Evolutionary conservation across 2,888 invertebrate genomes (phyloP), one percentile per base, ranked within the genome.

Genomic region (Drosophila paracracens): DNA sequence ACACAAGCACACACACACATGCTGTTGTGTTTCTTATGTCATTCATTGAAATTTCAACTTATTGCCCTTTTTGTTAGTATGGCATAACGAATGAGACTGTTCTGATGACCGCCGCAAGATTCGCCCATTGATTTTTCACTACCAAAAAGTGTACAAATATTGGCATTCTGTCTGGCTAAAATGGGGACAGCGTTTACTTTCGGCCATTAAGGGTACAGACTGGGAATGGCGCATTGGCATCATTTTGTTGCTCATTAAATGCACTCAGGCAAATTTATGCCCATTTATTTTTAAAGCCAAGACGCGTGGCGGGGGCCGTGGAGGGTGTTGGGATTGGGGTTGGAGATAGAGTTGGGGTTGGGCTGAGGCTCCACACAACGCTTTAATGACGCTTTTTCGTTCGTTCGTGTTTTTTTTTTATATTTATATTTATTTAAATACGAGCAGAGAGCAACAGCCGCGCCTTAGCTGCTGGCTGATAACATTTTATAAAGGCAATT

Each of bases 181-280:
- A 64, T 51, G 57, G 46, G 48, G 52, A 31, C 38, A 18, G 38
- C 56, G 52, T 53, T 67, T 63, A 66, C 52, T 70, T 58, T 56
- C 46, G 70, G 21, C 63, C 71, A 78, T 78, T 79, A 75, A 75
- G 56, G 61, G 31, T 29, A 35, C 56, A 56, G 64, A 10, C 40
- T 36, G 54, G 7, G 51, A 56, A 48, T n/a, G 52, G 33, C 60
- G 36, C 60, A 60, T 50, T 54, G 79, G 35, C 65, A 61, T 25
- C 74, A 70, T 68, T 80, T 79, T 70, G 80, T 77, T 73, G 77
- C 80, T 80, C 80, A 79, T 79, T 80, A 79, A 79, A 80, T 79
- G 81, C 80, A 79, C 79, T 79, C 74, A 77, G 74, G 74, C 79
- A 79, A 79, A 79, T 79, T 79, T 80, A 79, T 77, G 68, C 74